These are phyloP conservation scores for Agriopis aurantiaria DNA, from an alignment of 2,888 invertebrate genomes.

Conservation along the genomic window DNA sequence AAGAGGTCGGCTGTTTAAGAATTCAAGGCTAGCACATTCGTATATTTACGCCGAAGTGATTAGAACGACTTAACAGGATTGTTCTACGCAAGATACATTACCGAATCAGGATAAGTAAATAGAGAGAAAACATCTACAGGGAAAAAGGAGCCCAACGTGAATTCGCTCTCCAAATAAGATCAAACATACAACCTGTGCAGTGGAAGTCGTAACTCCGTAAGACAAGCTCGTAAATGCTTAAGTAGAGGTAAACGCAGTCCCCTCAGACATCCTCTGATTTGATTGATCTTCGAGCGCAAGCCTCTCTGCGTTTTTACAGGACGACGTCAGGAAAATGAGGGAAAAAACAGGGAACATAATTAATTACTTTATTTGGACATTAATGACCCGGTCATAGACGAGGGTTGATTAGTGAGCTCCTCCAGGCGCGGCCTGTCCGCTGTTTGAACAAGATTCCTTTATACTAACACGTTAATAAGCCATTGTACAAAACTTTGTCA, in stretches of 20 bases:
- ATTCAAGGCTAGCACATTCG: conserved; percentile 21
- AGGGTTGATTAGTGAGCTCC: conserved; percentile 80
- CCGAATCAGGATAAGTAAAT: conserved; percentile 38
- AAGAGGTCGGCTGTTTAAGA: conserved; percentile 17
- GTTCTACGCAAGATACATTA: conserved; percentile 34
- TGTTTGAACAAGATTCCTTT: conserved; percentile 54
- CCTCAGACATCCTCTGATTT: conserved; percentile 74
- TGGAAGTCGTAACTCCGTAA: conserved; percentile 68
- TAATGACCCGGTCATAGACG: conserved; percentile 81
- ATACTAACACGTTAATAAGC: conserved; percentile 40
- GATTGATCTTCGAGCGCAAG: conserved; percentile 78
- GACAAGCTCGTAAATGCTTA: conserved; percentile 78
- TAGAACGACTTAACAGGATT: conserved; percentile 33
- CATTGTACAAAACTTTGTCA: conserved; percentile 27
- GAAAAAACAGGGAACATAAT: conserved; percentile 78
- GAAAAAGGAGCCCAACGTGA: conserved; percentile 28
- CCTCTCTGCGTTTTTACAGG: conserved; percentile 77
- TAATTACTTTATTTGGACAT: conserved; percentile 86
- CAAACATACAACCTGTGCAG: conserved; percentile 64
- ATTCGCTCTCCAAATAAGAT: conserved; percentile 58
- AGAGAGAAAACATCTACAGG: conserved; percentile 33
- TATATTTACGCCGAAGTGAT: conserved; percentile 31
- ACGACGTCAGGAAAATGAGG: conserved; percentile 76
- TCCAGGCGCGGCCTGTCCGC: conserved; percentile 59
- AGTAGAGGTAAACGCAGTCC: conserved; percentile 71